A percentile compares a stretch with the other conserved stretches of the same genome.
Evolutionary conservation across 2,113 vertebrate species (phyloP).

Genomic region (Vulpes ferrilata): DNA sequence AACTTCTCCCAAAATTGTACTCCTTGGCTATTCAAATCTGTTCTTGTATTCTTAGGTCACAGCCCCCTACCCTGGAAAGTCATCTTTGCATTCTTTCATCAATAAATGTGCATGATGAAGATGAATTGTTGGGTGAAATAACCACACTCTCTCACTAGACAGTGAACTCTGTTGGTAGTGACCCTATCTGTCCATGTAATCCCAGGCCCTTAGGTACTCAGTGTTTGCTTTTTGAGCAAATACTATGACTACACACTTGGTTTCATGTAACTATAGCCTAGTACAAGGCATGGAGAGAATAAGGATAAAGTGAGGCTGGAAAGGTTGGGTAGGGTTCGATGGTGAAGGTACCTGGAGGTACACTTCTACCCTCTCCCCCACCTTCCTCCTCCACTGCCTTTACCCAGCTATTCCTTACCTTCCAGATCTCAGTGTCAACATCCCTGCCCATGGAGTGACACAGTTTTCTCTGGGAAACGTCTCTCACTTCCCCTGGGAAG

Average conservation of each 20-base stretch:
- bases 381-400: not conserved
- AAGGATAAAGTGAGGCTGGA: not conserved
- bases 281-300: not conserved
- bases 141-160: not conserved
- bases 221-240: not conserved
- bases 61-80: not conserved
- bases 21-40: not conserved
- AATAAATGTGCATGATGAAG: not conserved
- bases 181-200: not conserved
- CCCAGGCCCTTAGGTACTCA: not conserved
- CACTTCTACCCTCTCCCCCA: rapidly evolving
- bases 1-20: not conserved
- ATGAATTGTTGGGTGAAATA: not conserved
- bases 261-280: not conserved
- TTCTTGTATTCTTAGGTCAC: not conserved
- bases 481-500: not conserved
- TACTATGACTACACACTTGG: too few relatives aligned
- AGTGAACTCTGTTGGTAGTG: not conserved
- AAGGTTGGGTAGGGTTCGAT: too few relatives aligned
- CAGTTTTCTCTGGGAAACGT: not conserved
- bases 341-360: not conserved
- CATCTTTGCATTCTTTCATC: not conserved
- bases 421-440: not conserved
- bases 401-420: too few relatives aligned
- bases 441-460: not conserved